These are phyloP conservation scores for Stictonetta naevosa DNA, from an alignment of 2,113 vertebrate species.

Conservation along the genomic window DNA sequence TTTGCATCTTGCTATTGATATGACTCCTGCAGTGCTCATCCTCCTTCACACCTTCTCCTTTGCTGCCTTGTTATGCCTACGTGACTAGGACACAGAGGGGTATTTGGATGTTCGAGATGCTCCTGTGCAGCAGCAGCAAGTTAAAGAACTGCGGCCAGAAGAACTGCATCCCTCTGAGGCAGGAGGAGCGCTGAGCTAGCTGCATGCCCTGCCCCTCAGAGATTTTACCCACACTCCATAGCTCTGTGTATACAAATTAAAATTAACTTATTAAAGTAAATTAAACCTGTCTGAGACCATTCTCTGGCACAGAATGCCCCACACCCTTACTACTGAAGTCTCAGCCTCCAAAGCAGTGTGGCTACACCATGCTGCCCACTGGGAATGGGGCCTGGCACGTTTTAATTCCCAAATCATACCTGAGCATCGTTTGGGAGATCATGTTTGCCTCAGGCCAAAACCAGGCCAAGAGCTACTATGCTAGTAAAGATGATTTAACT, in stretches of 20 bases:
- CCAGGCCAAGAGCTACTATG: not conserved
- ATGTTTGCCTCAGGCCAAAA: not conserved
- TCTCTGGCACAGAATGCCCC: not conserved
- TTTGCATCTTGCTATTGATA: not conserved
- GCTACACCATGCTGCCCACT: not conserved
- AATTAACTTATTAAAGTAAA: slow-evolving; percentile 4
- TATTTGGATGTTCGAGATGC: not conserved
- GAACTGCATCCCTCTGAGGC: not conserved
- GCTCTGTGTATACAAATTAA: slow-evolving; percentile 22
- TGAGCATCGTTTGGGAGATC: not conserved
- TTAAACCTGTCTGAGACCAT: slow-evolving; percentile 11
- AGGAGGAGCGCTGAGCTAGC: not conserved
- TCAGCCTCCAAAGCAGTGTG: not conserved
- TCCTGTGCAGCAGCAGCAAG: not conserved
- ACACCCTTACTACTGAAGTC: not conserved
- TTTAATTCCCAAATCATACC: not conserved
- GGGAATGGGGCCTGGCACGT: not conserved
- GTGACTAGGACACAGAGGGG: not conserved
- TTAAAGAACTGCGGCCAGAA: not conserved
- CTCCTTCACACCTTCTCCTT: not conserved
- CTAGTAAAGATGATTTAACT: not conserved
- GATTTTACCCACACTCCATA: not conserved
- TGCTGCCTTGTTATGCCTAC: accelerated
- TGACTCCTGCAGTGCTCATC: not conserved
- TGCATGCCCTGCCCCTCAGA: not conserved